A percentile compares a stretch with the other conserved stretches of the same genome.
phyloP scores from a whole-genome alignment of 2,888 invertebrate species.

The Eledona agricola region DNA sequence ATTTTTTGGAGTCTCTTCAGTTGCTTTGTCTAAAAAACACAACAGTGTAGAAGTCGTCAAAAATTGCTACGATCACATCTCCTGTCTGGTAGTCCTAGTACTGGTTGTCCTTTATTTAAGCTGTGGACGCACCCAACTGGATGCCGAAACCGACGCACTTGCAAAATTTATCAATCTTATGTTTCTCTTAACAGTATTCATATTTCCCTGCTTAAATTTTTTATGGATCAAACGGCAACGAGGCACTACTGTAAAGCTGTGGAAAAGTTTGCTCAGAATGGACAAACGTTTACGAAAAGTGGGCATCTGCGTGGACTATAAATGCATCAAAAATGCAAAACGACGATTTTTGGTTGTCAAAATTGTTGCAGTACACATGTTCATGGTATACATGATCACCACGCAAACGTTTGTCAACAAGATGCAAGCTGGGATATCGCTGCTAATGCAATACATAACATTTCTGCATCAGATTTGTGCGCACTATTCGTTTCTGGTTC shows the following conservation, averaged over 20 bases:
- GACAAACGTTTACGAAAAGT: neutral
- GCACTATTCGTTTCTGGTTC: too few relatives aligned
- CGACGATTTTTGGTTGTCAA: neutral
- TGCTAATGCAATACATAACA: neutral
- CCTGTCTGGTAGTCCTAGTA: neutral
- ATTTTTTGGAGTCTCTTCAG: conserved; percentile 10
- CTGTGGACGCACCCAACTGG: neutral
- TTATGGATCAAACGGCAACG: conserved; percentile 2
- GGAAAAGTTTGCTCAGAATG: conserved; percentile 3
- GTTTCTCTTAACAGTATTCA: conserved; percentile 3
- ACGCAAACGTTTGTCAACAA: conserved; percentile 3
- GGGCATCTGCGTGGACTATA: conserved; percentile 6
- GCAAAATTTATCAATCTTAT: conserved; percentile 9
- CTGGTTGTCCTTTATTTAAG: neutral
- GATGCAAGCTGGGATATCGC: neutral
- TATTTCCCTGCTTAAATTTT: conserved; percentile 4
- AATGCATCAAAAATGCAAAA: neutral
- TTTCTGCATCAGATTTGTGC: too few relatives aligned
- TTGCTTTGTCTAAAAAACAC: neutral
- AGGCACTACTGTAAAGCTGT: conserved; percentile 1
- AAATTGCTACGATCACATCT: neutral
- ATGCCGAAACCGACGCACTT: neutral
- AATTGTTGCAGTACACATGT: neutral
- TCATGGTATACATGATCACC: conserved; percentile 1
- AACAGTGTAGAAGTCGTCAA: neutral